Conservation (phyloP, 2,797 vertebrate species). For the Threskiornis aethiopicus region DNA sequence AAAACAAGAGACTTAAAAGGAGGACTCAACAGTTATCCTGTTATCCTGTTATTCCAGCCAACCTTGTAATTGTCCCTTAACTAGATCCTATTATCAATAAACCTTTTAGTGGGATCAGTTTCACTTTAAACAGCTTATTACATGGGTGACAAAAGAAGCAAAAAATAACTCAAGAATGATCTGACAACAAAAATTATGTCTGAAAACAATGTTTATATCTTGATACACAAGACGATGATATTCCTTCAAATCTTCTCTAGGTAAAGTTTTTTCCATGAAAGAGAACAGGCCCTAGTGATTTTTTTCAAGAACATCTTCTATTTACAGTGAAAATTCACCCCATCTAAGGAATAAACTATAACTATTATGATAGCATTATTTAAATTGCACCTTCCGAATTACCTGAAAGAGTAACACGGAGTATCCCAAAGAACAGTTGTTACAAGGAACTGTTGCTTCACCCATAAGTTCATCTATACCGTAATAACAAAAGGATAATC, state of each 20-base stretch:
- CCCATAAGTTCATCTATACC: neutral
- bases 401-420: neutral
- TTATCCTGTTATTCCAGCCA: neutral
- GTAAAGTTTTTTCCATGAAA: neutral
- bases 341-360: neutral
- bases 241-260: neutral
- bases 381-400: neutral
- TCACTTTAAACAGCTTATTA: neutral
- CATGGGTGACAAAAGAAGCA: neutral
- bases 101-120: neutral
- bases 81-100: constrained; percentile 1
- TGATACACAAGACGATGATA: neutral
- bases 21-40: neutral
- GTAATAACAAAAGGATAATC: neutral
- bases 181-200: neutral
- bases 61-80: neutral
- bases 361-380: neutral
- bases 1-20: neutral
- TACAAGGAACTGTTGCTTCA: neutral
- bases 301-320: neutral
- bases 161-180: neutral
- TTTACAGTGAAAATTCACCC: neutral
- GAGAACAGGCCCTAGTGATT: neutral
- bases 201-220: neutral
- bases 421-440: neutral